phyloP scores from a whole-genome alignment of 2,113 vertebrate genomes.

The Ardeotis arabs region DNA sequence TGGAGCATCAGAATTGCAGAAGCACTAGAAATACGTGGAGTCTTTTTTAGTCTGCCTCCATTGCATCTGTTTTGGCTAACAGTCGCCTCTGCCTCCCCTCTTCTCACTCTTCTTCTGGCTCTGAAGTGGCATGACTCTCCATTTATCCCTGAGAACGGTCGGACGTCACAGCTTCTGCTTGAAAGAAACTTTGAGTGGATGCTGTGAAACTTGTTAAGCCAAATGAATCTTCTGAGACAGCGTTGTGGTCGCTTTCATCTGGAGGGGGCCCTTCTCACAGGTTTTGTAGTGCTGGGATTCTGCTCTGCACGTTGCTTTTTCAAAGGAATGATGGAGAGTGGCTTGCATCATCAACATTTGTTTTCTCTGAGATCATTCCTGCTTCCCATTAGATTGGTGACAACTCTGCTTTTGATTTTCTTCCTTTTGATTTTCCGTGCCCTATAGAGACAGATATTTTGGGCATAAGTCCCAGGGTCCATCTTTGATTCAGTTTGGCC shows the following conservation, averaged over 20 bases:
- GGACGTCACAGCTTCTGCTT: neutral
- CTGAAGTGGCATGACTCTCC: neutral
- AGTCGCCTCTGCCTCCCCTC: fast-evolving
- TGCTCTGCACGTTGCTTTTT: neutral
- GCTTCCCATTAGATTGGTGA: neutral
- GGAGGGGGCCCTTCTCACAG: neutral
- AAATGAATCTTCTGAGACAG: neutral
- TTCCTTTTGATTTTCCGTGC: neutral
- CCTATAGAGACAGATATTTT: neutral
- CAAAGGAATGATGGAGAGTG: neutral
- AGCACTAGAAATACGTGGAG: neutral
- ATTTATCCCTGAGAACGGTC: neutral
- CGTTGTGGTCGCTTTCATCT: neutral
- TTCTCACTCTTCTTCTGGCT: neutral
- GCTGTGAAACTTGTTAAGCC: neutral
- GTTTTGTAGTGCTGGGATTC: neutral
- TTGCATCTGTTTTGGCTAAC: neutral
- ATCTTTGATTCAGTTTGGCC: neutral
- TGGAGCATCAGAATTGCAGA: neutral
- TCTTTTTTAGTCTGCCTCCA: neutral
- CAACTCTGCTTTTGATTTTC: neutral
- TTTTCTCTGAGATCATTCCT: neutral
- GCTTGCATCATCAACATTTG: neutral
- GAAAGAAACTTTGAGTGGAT: neutral
- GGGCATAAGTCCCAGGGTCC: neutral